These are phyloP conservation scores for Sebastes kiyomatsui DNA, from an alignment of 2,797 vertebrate species.

Conservation along the genomic window DNA sequence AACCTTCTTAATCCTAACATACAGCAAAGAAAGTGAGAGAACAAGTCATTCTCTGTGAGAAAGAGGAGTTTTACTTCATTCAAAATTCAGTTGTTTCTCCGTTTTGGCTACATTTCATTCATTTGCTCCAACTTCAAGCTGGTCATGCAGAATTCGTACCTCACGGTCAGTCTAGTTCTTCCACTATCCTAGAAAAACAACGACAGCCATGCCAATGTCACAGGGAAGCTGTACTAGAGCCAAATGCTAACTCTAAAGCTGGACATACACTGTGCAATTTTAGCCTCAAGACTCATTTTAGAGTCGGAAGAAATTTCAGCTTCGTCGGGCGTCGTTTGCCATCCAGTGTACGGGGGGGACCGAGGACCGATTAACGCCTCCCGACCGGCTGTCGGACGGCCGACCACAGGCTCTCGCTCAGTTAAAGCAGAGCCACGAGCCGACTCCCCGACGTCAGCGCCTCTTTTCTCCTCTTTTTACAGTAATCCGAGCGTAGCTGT, in stretches of 20 bases:
- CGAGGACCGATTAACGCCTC: too few relatives aligned
- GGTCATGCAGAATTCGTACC: background rate
- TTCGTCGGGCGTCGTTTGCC: too few relatives aligned
- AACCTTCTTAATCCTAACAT: slow-evolving; percentile 31
- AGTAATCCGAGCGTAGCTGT: too few relatives aligned
- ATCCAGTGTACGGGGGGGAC: too few relatives aligned
- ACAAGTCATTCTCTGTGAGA: background rate
- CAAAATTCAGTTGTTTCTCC: background rate
- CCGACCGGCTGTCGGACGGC: too few relatives aligned
- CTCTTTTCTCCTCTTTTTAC: too few relatives aligned
- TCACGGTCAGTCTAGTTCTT: background rate
- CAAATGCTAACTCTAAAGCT: background rate
- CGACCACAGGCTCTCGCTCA: too few relatives aligned
- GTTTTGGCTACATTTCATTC: background rate
- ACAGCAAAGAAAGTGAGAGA: slow-evolving; percentile 24
- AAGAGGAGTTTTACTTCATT: background rate
- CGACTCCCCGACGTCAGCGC: too few relatives aligned
- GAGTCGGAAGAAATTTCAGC: too few relatives aligned
- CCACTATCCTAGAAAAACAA: background rate
- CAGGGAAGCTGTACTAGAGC: background rate
- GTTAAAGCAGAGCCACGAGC: too few relatives aligned
- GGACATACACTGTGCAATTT: too few relatives aligned
- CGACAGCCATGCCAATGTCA: background rate
- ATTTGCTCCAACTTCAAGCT: background rate
- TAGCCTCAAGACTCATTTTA: too few relatives aligned